Evolutionary conservation across 2,113 vertebrate genomes (phyloP).

Genomic region (Hydropotes inermis): DNA sequence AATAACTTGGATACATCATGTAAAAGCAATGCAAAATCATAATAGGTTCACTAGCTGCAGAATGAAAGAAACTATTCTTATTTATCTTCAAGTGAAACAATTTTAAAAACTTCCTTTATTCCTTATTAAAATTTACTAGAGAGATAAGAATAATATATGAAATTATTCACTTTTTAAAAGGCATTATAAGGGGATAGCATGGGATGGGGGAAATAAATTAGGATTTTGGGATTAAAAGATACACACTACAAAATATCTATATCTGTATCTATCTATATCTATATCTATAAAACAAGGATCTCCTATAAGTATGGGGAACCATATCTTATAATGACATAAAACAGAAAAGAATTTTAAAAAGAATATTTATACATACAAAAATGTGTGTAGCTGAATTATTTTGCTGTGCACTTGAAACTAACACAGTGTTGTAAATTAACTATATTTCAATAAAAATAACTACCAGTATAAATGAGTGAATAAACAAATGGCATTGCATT

Average conservation of each 20-base stretch:
- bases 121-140: not conserved
- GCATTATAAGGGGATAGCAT: not conserved
- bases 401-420: not conserved
- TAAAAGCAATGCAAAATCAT: not conserved
- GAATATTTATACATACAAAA: not conserved
- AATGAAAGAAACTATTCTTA: not conserved
- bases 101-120: not conserved
- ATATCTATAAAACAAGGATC: not conserved
- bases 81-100: not conserved
- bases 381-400: not conserved
- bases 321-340: not conserved
- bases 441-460: not conserved
- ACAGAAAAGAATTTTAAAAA: not conserved
- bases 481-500: not conserved
- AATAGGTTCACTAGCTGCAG: not conserved
- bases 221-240: not conserved
- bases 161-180: not conserved
- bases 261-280: not conserved
- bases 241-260: not conserved
- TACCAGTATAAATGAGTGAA: not conserved
- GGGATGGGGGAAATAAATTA: not conserved
- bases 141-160: not conserved
- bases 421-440: not conserved
- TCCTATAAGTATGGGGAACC: not conserved
- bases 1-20: not conserved